phyloP scores from a whole-genome alignment of 2,113 vertebrate genomes.

The Psilopogon haemacephalus region DNA sequence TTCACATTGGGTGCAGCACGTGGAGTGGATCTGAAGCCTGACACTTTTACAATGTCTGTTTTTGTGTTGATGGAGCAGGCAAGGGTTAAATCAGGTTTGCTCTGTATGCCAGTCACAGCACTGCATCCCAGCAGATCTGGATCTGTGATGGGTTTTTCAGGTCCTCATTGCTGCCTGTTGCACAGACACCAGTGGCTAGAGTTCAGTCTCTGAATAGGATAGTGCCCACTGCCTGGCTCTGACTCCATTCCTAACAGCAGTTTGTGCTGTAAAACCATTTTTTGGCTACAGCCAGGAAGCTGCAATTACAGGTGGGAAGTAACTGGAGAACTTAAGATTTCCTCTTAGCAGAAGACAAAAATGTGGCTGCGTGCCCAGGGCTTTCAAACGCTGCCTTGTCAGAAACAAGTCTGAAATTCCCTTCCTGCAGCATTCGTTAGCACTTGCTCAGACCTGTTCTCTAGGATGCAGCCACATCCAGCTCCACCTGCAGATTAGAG shows the following conservation, averaged over 20 bases:
- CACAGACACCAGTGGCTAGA: slow-evolving; percentile 4
- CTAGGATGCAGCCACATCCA: rapidly evolving
- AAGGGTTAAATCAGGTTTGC: background rate
- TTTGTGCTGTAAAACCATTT: background rate
- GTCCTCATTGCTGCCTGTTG: slow-evolving; percentile 49
- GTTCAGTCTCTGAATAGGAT: background rate
- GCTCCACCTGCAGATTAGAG: background rate
- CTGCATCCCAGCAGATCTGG: background rate
- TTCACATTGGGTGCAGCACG: background rate
- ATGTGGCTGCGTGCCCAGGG: background rate
- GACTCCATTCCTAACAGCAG: background rate
- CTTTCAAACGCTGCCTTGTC: background rate
- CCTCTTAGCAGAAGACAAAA: background rate
- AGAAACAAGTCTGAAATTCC: slow-evolving; percentile 13
- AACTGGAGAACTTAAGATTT: slow-evolving; percentile 12
- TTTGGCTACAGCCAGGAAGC: background rate
- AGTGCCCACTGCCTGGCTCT: background rate
- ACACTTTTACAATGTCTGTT: background rate
- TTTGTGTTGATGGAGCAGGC: background rate
- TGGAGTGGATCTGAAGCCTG: background rate
- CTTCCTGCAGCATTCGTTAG: background rate
- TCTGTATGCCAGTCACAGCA: slow-evolving; percentile 23
- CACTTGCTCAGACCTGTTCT: background rate
- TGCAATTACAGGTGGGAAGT: slow-evolving; percentile 14
- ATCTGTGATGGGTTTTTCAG: slow-evolving; percentile 26